Evolutionary conservation across 1,140 invertebrate species (phyloP).

Genomic region (Drosophila watanabei): DNA sequence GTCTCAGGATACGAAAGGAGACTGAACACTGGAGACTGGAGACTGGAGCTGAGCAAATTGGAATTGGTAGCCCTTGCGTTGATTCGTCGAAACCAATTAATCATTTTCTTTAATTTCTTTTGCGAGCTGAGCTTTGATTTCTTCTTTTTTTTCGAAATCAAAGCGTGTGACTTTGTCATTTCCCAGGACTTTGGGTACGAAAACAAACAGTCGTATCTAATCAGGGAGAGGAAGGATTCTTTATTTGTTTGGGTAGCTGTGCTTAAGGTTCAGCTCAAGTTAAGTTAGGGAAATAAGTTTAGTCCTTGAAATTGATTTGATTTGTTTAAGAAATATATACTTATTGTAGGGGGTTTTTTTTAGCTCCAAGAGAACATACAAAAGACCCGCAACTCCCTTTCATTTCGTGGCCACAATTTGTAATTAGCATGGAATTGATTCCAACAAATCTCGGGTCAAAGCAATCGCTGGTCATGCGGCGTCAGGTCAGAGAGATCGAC

Average conservation of each 20-base stretch:
- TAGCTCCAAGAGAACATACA: background rate
- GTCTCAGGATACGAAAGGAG: constrained; percentile 19
- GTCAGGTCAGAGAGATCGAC: constrained; percentile 13
- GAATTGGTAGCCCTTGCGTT: constrained; percentile 49
- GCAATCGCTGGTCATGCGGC: constrained; percentile 21
- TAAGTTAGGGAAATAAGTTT: background rate
- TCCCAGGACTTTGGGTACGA: constrained; percentile 3
- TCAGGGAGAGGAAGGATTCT: constrained; percentile 12
- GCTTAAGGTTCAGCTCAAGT: too few relatives aligned
- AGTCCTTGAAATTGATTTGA: too few relatives aligned
- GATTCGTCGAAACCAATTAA: constrained; percentile 71
- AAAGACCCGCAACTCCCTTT: background rate
- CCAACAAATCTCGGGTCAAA: constrained; percentile 26
- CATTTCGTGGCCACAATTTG: constrained; percentile 5
- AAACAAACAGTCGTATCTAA: constrained; percentile 21
- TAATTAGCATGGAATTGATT: constrained; percentile 27
- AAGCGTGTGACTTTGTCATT: constrained; percentile 62
- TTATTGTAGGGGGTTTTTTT: background rate
- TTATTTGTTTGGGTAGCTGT: background rate
- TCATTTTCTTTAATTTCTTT: constrained; percentile 62
- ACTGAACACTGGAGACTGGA: background rate
- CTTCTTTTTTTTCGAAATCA: constrained; percentile 42
- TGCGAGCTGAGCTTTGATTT: background rate
- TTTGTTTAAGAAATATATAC: background rate
- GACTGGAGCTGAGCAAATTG: constrained; percentile 26